Evolutionary conservation across 1,140 invertebrate species (phyloP).

Genomic region (Drosophila kikkawai): DNA sequence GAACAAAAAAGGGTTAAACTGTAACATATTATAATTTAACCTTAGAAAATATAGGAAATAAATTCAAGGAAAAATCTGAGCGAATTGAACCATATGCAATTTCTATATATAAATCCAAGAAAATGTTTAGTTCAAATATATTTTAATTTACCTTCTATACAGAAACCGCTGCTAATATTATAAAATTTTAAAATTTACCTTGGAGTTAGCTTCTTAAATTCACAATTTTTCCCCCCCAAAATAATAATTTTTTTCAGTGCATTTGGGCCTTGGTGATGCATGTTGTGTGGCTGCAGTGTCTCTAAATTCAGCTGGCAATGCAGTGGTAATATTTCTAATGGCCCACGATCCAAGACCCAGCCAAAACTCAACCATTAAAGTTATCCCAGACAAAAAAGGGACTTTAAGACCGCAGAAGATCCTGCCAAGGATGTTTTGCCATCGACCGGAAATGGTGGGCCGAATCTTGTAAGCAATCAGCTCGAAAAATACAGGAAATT

Average conservation of each 20-base stretch:
- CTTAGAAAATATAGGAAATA: not conserved
- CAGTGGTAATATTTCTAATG: constrained; percentile 73
- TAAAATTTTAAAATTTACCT: not conserved
- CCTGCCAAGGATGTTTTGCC: constrained; percentile 3
- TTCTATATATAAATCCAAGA: not conserved
- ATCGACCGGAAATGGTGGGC: constrained; percentile 61
- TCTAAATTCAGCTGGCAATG: constrained; percentile 44
- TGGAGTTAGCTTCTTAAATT: not conserved
- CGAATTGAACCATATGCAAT: not conserved
- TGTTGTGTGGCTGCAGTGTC: constrained; percentile 49
- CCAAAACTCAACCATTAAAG: constrained; percentile 26
- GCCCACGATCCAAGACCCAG: constrained; percentile 17
- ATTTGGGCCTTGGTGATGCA: constrained; percentile 26
- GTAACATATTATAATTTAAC: not conserved
- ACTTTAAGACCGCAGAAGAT: constrained; percentile 44
- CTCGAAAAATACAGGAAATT: constrained; percentile 71
- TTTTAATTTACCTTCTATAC: not conserved
- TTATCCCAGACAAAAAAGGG: not conserved
- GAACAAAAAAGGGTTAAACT: not conserved
- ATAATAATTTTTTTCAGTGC: not conserved
- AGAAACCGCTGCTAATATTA: not conserved
- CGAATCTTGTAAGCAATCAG: constrained; percentile 66
- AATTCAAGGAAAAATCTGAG: not conserved
- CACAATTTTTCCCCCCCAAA: not conserved
- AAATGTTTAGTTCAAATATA: not conserved